Percentiles rank a stretch among this genome's conserved stretches.
phyloP scores from a whole-genome alignment of 2,113 vertebrate genomes.

The Gymnarchus niloticus region DNA sequence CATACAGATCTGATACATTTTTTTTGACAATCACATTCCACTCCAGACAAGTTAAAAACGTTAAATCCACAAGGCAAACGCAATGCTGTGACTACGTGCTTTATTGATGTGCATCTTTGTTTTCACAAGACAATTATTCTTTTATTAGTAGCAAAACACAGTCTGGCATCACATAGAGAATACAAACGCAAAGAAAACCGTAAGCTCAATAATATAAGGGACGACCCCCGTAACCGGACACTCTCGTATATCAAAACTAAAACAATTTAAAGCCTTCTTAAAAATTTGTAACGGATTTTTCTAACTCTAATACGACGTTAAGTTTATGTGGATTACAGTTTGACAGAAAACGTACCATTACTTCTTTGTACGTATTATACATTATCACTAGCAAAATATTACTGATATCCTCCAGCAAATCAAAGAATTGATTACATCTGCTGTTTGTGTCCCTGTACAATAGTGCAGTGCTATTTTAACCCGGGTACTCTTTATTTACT shows the following conservation, averaged over 20 bases:
- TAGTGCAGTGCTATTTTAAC: not conserved
- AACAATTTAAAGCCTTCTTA: not conserved
- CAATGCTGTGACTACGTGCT: not conserved
- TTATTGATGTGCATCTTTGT: not conserved
- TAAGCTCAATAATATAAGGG: not conserved
- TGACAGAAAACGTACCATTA: not conserved
- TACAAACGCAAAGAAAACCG: not conserved
- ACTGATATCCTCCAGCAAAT: not conserved
- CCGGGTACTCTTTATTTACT: not conserved
- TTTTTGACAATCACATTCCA: no score
- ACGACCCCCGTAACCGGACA: not conserved
- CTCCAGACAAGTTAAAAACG: not conserved
- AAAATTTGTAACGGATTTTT: not conserved
- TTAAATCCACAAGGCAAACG: not conserved
- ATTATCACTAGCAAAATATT: not conserved
- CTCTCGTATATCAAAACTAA: constrained; percentile 13
- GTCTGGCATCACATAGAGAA: not conserved
- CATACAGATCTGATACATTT: not conserved
- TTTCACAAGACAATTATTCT: not conserved
- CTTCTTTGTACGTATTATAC: not conserved
- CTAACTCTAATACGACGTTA: not conserved
- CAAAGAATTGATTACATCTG: not conserved
- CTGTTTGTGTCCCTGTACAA: not conserved
- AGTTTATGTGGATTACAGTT: not conserved
- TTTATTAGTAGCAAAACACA: not conserved